A percentile compares a stretch with the other conserved stretches of the same genome.
These are phyloP conservation scores for Meloe dianella DNA, from an alignment of 2,888 invertebrate genomes.

Conservation along the genomic window DNA sequence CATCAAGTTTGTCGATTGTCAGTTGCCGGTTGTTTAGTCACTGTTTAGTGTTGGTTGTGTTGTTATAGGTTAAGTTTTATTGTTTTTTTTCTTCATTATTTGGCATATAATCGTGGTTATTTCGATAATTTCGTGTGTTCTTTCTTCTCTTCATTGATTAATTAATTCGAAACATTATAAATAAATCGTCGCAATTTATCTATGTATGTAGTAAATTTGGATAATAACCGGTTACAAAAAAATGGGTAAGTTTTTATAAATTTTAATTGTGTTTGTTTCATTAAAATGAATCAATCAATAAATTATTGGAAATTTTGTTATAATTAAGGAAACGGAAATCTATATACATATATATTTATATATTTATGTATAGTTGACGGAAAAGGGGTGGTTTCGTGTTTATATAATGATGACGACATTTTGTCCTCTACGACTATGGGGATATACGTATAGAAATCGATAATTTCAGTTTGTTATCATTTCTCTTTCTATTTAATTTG, in stretches of 20 bases:
- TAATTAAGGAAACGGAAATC: not conserved
- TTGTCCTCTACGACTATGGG: not conserved
- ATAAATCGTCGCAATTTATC: no score
- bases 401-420: not conserved
- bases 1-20: constrained; percentile 2
- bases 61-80: constrained; percentile 1
- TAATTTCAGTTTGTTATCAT: no score
- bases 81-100: not conserved
- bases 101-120: not conserved
- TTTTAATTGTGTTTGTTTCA: not conserved
- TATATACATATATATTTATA: no score
- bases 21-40: constrained; percentile 10
- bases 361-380: no score
- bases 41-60: not conserved
- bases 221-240: not conserved
- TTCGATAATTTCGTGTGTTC: not conserved
- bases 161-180: not conserved
- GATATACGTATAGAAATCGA: no score
- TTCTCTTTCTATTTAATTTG: not conserved
- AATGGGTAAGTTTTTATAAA: not conserved
- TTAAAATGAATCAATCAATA: no score
- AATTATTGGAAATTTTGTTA: no score
- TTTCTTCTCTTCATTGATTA: not conserved
- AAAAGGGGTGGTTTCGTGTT: not conserved
- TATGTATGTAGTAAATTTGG: no score